Base-by-base conservation (phyloP, 2,888 invertebrate species). In the Leucophenga montana region DNA sequence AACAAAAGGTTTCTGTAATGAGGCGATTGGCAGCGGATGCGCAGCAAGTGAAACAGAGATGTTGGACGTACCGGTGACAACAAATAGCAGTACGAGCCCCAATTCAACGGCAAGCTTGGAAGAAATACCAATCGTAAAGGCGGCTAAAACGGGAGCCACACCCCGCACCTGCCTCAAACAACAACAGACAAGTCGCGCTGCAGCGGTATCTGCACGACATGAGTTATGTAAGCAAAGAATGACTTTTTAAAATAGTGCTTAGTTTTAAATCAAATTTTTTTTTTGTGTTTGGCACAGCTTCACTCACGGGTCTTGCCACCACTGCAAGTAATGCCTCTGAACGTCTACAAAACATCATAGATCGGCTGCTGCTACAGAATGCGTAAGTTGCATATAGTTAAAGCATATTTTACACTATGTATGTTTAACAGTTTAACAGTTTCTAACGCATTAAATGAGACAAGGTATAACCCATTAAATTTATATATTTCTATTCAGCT, bases 341-440 rank as follows among this genome's bases (percentile, higher is more conserved):
- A 16, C 85, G 83, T 50, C 69, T 87, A 67, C 87, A 87, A 68
- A 75, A 80, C 14, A 86, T 87, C n/a, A 87, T 88, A 50, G 86
- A 88, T 73, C 84, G 85, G 44, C 54, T 87, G 18, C 66, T 84
- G 27, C 69, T 78, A 20, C 87, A 87, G 67, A 87, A 87, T 77
- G 75, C 77, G 87, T 87, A 75, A 77, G 86, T 78, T 56, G 6
- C 44, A 33, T 16, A 27, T n/a, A n/a, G n/a, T n/a, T n/a, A n/a
- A n/a, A n/a, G n/a, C n/a, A n/a, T n/a, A n/a, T n/a, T n/a, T n/a
- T n/a, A n/a, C n/a, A n/a, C n/a, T n/a, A n/a, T n/a, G n/a, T n/a
- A n/a, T n/a, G n/a, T n/a, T n/a, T n/a, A n/a, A n/a, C n/a, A n/a
- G n/a, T n/a, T n/a, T n/a, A n/a, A n/a, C n/a, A n/a, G n/a, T n/a